Evolutionary conservation across 1,140 invertebrate genomes (phyloP).

Genomic region (Neoseiulus cucumeris): DNA sequence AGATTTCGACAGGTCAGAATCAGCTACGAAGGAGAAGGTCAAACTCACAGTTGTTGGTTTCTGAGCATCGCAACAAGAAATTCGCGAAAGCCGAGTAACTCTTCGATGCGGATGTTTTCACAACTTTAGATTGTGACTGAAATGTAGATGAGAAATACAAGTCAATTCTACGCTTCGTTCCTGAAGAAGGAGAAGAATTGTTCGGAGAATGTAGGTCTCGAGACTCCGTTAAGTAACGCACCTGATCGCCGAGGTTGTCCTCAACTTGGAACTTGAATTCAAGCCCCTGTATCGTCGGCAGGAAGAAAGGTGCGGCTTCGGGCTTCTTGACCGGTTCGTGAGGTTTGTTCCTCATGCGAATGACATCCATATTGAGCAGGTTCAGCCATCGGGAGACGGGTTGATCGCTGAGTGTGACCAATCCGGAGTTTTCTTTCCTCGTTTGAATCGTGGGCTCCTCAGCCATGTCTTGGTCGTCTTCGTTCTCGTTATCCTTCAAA

Average conservation of each 20-base stretch:
- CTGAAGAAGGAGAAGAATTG: background rate
- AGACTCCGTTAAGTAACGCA: too few species aligned
- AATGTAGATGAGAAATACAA: background rate
- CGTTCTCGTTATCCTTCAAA: slow-evolving; percentile 21
- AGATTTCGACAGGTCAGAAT: too few species aligned
- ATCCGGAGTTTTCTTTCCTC: slow-evolving; percentile 36
- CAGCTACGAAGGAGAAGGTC: too few species aligned
- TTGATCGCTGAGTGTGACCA: slow-evolving; percentile 66
- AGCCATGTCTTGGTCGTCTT: slow-evolving; percentile 25
- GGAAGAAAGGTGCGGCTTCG: slow-evolving; percentile 77
- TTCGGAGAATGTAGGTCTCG: background rate
- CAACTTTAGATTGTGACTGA: slow-evolving; percentile 5
- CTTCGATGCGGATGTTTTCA: background rate
- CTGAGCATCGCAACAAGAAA: background rate
- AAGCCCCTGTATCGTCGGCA: slow-evolving; percentile 67
- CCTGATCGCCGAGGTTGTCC: slow-evolving; percentile 22
- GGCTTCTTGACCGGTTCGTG: slow-evolving; percentile 54
- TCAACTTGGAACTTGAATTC: slow-evolving; percentile 53
- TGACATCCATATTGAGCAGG: slow-evolving; percentile 65
- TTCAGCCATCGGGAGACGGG: slow-evolving; percentile 80
- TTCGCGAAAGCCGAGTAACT: background rate
- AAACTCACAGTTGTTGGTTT: slow-evolving; percentile 17
- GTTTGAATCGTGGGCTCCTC: slow-evolving; percentile 26
- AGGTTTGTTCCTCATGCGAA: slow-evolving; percentile 67
- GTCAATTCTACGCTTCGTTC: background rate